phyloP scores from a whole-genome alignment of 2,113 vertebrate genomes.

The Stictonetta naevosa region DNA sequence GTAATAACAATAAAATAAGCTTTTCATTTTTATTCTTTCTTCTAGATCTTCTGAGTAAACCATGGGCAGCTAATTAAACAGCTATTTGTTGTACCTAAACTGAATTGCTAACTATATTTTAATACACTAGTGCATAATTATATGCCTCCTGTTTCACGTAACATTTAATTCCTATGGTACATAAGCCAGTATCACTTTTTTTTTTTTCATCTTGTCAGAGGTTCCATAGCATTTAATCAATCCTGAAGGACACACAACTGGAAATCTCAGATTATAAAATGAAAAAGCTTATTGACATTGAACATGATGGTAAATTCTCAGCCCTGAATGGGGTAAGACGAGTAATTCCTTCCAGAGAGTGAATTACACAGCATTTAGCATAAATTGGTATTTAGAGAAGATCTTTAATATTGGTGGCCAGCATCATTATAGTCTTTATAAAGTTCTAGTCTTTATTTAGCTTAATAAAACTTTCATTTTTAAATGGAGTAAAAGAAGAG shows the following conservation, averaged over 20 bases:
- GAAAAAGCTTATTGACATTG: background rate
- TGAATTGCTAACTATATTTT: background rate
- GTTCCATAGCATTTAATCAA: background rate
- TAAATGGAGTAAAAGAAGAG: slow-evolving; percentile 6
- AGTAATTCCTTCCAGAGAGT: background rate
- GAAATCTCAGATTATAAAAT: background rate
- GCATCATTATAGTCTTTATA: background rate
- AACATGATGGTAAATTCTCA: background rate
- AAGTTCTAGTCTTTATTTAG: background rate
- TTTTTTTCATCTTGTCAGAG: background rate
- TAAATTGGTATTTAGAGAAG: rapidly evolving
- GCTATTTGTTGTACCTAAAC: background rate
- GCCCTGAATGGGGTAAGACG: background rate
- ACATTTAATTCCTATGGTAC: background rate
- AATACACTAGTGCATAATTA: background rate
- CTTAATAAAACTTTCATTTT: slow-evolving; percentile 11
- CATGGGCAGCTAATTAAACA: background rate
- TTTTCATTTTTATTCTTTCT: background rate
- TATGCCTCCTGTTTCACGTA: background rate
- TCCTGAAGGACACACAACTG: background rate
- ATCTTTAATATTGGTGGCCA: background rate
- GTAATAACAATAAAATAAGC: background rate
- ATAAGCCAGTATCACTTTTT: background rate
- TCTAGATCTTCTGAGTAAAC: background rate
- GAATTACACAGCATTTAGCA: background rate